Conservation (phyloP, 2,113 vertebrate species). For the Channa maculata region DNA sequence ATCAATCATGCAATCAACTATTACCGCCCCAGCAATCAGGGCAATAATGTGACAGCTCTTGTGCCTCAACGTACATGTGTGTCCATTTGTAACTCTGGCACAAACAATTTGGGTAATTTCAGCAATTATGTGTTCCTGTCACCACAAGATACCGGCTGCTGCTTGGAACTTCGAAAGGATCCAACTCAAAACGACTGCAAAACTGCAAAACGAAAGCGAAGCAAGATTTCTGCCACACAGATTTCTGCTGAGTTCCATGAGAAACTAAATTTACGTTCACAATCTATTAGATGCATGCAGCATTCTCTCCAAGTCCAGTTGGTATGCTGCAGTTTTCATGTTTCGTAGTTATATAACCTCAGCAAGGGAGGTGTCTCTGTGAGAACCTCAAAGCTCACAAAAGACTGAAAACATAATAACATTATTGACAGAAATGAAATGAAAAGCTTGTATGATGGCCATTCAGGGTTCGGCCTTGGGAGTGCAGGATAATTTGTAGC, state of each 20-base stretch:
- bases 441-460: too few relatives aligned
- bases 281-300: neutral
- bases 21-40: slow-evolving; percentile 31
- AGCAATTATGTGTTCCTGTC: slow-evolving; percentile 5
- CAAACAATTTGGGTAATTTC: slow-evolving; percentile 9
- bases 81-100: slow-evolving; percentile 1
- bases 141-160: neutral
- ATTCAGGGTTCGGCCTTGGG: too few relatives aligned
- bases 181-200: neutral
- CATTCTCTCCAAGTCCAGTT: neutral
- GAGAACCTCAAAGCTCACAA: too few relatives aligned
- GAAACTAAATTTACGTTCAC: neutral
- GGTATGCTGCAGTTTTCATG: neutral
- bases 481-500: too few relatives aligned
- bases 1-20: slow-evolving; percentile 35
- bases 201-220: neutral
- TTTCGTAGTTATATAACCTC: neutral
- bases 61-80: neutral
- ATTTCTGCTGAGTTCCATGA: neutral
- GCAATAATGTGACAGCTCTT: slow-evolving; percentile 1
- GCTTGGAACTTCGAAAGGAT: slow-evolving; percentile 7
- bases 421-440: too few relatives aligned
- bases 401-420: too few relatives aligned
- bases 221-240: too few relatives aligned
- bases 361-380: neutral